These are phyloP conservation scores for Haliclystus octoradiatus DNA, from an alignment of 30 jellyfish, hydroid and myxozoan genomes.

Conservation along the genomic window DNA sequence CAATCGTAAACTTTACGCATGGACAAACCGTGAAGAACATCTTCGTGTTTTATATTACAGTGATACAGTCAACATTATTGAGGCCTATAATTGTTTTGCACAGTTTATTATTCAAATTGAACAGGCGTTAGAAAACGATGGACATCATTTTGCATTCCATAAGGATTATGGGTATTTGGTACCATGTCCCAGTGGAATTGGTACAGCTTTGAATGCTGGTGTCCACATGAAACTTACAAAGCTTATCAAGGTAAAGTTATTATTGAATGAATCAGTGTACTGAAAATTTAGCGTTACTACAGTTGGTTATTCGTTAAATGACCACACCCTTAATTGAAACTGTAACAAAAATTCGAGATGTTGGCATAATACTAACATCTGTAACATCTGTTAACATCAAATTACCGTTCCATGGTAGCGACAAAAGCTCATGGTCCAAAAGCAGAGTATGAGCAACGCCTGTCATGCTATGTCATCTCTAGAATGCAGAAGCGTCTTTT, in stretches of 20 bases:
- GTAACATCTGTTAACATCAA: neutral
- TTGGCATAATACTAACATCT: neutral
- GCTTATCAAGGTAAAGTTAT: constrained; percentile 8
- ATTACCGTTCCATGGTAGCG: neutral
- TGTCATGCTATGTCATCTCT: neutral
- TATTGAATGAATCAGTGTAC: too few relatives aligned
- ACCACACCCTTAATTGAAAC: too few relatives aligned
- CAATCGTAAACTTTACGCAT: neutral
- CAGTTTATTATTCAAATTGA: constrained; percentile 9
- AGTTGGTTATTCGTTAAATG: too few relatives aligned
- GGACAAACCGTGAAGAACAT: neutral
- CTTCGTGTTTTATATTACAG: neutral
- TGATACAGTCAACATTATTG: neutral
- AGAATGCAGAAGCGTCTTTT: neutral
- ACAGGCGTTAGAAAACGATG: constrained; percentile 25
- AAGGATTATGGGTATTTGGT: constrained; percentile 55
- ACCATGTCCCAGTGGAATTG: constrained; percentile 81
- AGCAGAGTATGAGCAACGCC: too few relatives aligned
- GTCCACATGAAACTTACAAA: constrained; percentile 42
- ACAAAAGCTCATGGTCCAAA: neutral
- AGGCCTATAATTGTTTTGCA: constrained; percentile 22
- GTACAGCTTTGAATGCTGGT: constrained; percentile 76
- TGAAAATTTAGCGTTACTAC: too few relatives aligned
- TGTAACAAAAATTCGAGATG: too few relatives aligned
- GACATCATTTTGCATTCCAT: constrained; percentile 29